phyloP scores from a whole-genome alignment of 2,888 invertebrate species.

The Agrochola lychnidis region DNA sequence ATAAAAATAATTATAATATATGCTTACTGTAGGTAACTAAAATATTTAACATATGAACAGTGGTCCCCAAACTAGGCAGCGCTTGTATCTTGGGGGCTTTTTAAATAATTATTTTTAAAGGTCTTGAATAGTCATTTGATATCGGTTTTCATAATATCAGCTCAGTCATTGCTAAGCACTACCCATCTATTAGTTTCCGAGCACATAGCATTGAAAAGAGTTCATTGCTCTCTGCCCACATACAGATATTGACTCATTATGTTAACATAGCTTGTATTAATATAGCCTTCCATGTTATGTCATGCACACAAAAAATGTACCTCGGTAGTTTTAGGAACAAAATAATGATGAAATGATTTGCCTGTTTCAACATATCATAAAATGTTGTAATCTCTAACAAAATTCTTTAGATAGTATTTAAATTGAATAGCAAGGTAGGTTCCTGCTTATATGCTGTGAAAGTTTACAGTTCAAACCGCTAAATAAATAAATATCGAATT shows the following conservation, averaged over 20 bases:
- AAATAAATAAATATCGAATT: background rate
- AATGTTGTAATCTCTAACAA: constrained; percentile 10
- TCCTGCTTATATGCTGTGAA: too few species aligned
- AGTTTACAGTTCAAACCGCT: background rate
- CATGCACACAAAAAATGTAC: constrained; percentile 27
- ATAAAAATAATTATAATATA: too few species aligned
- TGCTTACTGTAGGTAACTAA: too few species aligned
- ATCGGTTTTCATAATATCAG: background rate
- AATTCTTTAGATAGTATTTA: background rate
- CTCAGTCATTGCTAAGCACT: background rate
- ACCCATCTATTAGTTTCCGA: background rate
- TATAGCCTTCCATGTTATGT: constrained; percentile 30
- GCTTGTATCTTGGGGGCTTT: background rate
- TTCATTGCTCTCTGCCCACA: constrained; percentile 48
- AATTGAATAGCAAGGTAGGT: background rate
- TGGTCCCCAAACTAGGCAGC: too few species aligned
- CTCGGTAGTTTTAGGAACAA: background rate
- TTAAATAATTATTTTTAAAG: background rate
- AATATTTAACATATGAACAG: too few species aligned
- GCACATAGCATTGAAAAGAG: constrained; percentile 15
- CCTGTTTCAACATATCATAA: background rate
- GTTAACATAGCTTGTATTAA: constrained; percentile 33
- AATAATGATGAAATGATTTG: background rate
- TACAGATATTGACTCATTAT: constrained; percentile 52
- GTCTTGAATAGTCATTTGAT: too few species aligned